Base-by-base conservation (phyloP, 1,140 invertebrate species). In the Pachypsylla venusta region DNA sequence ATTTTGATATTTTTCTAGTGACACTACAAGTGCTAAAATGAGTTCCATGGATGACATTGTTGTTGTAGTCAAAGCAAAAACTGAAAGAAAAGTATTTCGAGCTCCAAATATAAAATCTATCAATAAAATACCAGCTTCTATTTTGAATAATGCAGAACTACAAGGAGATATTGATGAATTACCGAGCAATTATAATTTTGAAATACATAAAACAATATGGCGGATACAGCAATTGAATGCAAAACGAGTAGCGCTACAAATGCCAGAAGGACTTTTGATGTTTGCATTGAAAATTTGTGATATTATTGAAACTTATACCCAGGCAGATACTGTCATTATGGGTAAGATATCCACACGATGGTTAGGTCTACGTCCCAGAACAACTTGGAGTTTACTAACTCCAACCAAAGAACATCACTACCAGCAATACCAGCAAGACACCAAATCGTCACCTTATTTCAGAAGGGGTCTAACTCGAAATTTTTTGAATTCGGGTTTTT, bases 181-280 rank as follows among this genome's bases (percentile, higher is more conserved):
- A 53, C 96, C 97, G 7, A 69, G 77, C 14, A 99, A 99, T 76
- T 99, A 99, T 69, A 98, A 97, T 75, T 99, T 99, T 75, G 97
- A 99, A 81, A 83, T 99, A 65, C 88, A 87, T 42, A 99, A 99
- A 73, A 98, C 95, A 0, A 85, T 99, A 70, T 99, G 95, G 95
- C 82, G 91, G 68, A 93, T 98, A 62, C 76, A 80, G 61, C 82
- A 88, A 69, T 74, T 81, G 22, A 79, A 82, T 61, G 81, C 88
- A 0, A 93, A 90, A 73, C 79, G 82, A 68, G 93, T 99, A 0
- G 94, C 91, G 1, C 72, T 99, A 12, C 97, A 99, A 75, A 85
- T 99, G 79, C 97, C 96, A 1, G 97, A 99, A 81, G 97, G 87
- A 60, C 64, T 89, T 19, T 75, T 96, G 28, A 77, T 99, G 70